Evolutionary conservation across 2,113 vertebrate genomes (phyloP).

Genomic region (Pseudopipra pipra): DNA sequence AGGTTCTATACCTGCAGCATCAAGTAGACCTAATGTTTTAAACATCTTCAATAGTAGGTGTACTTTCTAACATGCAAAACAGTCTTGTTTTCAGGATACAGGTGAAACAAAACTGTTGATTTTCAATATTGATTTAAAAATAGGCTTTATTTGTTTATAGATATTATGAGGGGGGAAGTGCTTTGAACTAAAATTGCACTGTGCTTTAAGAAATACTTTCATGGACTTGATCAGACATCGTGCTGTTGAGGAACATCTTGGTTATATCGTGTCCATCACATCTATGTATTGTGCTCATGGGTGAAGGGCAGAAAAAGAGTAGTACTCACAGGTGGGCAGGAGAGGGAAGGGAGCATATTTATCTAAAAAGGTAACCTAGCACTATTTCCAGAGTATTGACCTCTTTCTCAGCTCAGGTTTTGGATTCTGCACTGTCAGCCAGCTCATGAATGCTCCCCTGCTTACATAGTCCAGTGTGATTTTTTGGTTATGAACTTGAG

Average conservation of each 20-base stretch:
- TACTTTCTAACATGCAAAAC: neutral
- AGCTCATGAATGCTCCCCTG: neutral
- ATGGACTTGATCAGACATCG: neutral
- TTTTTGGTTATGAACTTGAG: neutral
- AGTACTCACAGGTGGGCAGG: neutral
- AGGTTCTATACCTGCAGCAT: neutral
- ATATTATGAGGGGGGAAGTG: neutral
- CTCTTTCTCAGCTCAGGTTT: neutral
- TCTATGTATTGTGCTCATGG: neutral
- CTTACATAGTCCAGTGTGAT: neutral
- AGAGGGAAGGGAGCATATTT: neutral
- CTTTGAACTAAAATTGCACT: neutral
- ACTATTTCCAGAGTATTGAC: neutral
- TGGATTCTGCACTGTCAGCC: neutral
- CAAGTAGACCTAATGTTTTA: neutral
- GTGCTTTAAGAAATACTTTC: neutral
- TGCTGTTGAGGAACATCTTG: neutral
- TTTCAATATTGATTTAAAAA: neutral
- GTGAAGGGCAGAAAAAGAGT: neutral
- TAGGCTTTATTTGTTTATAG: slow-evolving; percentile 25
- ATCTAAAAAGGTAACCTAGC: neutral
- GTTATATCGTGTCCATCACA: neutral
- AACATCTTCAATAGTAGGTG: neutral
- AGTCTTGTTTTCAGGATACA: neutral
- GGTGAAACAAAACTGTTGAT: neutral